These are phyloP conservation scores for Cotesia vestalis DNA, from an alignment of 1,140 invertebrate genomes.

Conservation along the genomic window DNA sequence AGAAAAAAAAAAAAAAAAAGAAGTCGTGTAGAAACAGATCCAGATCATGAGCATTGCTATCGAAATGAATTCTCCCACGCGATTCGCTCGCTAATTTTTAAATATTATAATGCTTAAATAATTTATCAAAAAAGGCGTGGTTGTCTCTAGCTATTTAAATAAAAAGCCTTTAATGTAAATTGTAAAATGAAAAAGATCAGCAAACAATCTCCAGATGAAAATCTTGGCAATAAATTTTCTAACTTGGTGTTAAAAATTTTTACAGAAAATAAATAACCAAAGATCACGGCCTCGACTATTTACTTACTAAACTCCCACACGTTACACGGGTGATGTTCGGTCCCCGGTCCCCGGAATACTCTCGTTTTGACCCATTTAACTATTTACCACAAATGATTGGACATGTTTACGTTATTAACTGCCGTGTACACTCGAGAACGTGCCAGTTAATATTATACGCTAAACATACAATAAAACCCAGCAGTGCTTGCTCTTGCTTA, in stretches of 20 bases:
- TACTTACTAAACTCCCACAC: slow-evolving; percentile 21
- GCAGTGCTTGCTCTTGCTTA: not conserved
- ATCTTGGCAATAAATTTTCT: too few species aligned
- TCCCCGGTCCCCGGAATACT: not conserved
- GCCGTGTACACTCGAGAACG: slow-evolving; percentile 11
- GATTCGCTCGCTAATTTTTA: not conserved
- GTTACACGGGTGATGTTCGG: not conserved
- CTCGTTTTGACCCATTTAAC: slow-evolving; percentile 18
- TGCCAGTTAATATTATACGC: slow-evolving; percentile 11
- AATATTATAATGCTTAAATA: too few species aligned
- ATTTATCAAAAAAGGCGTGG: not conserved
- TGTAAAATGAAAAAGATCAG: not conserved
- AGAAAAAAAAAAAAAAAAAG: not conserved
- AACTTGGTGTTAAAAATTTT: too few species aligned
- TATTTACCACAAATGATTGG: slow-evolving; percentile 11
- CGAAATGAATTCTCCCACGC: slow-evolving; percentile 23
- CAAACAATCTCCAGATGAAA: slow-evolving; percentile 4
- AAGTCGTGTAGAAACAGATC: slow-evolving; percentile 17
- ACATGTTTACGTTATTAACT: slow-evolving; percentile 14
- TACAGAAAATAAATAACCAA: not conserved
- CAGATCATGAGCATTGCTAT: slow-evolving; percentile 1
- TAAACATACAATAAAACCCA: not conserved
- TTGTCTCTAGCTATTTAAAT: not conserved
- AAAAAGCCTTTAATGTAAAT: not conserved
- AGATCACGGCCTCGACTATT: slow-evolving; percentile 3